Evolutionary conservation across 2,797 vertebrate species (phyloP).

Genomic region (Sebastolobus alascanus): DNA sequence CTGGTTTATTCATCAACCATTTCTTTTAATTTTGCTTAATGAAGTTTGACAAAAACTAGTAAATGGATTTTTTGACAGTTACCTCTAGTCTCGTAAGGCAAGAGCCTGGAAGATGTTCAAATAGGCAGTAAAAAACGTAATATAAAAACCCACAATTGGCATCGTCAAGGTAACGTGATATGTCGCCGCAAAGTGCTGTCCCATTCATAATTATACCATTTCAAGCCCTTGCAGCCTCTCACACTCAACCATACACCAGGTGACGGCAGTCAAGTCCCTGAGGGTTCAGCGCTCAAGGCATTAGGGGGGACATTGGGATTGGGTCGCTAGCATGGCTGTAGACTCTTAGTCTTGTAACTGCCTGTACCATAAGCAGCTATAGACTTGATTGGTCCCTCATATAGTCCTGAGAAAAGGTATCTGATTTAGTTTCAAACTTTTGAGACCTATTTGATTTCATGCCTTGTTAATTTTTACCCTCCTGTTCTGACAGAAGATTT

Average conservation of each 20-base stretch:
- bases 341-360: not conserved
- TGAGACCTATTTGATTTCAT: not conserved
- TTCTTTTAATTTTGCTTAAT: not conserved
- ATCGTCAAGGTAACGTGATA: no score
- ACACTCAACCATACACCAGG: not conserved
- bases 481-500: not conserved
- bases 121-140: no score
- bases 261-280: not conserved
- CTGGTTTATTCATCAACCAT: not conserved
- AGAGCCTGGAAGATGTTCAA: no score
- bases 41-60: not conserved
- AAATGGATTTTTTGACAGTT: not conserved
- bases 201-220: no score
- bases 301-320: not conserved
- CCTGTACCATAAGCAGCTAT: not conserved
- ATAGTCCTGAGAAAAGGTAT: not conserved
- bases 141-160: no score
- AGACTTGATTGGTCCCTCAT: not conserved
- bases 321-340: not conserved
- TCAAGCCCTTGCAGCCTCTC: not conserved
- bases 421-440: not conserved
- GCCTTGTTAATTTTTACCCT: conserved; percentile 1
- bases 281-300: not conserved
- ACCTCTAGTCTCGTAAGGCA: no score
- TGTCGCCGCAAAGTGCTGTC: no score